Base-by-base conservation (phyloP, 2,113 vertebrate species). In the Poeciliopsis prolifica region DNA sequence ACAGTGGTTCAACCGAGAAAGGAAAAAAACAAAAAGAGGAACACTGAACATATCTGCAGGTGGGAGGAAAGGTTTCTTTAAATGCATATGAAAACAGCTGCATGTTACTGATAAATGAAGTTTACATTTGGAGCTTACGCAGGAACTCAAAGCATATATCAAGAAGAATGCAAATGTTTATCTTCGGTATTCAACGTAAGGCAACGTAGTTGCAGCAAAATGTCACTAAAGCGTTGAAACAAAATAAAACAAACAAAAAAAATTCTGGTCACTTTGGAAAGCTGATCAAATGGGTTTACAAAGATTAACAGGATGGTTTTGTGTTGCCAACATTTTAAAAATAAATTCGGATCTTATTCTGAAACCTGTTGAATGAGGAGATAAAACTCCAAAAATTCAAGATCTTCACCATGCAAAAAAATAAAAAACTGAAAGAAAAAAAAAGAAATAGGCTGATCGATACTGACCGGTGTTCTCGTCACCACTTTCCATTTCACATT, bases 401-500 rank as follows among this genome's bases (percentile, higher is more conserved):
- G 10, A 78, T 73, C 68, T 76, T 13, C 64, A 10, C 28, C 31
- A 3, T 7, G 30, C 3, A 28, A 37, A 33, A 5, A 37, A 12
- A 24, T 24, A 40, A 44, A 69, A 62, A 71, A 22, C 35, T 37
- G 24, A 74, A 7, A 22, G 17, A 28, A 13, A 3, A 5, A 26
- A 63, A 26, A 63, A 64, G 24, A 44, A 22, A 58, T 62, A 33
- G 66, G 54, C 63, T 75, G 61, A 40, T 76, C 35, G 71, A 86
- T 79, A 90, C 95, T 95, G 94, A 99, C 98, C 97, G 93, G 96
- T 95, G 93, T 90, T 96, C 91, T 94, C 93, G 91, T 98, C 96
- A 85, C 95, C 96, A 84, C 95, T 97, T 91, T 98, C 98, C 96
- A 98, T 95, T 89, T 96, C 95, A 90, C 96, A 94, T 97, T 98